Conservation (phyloP, 2,797 vertebrate species). For the Gallinago solitaria region DNA sequence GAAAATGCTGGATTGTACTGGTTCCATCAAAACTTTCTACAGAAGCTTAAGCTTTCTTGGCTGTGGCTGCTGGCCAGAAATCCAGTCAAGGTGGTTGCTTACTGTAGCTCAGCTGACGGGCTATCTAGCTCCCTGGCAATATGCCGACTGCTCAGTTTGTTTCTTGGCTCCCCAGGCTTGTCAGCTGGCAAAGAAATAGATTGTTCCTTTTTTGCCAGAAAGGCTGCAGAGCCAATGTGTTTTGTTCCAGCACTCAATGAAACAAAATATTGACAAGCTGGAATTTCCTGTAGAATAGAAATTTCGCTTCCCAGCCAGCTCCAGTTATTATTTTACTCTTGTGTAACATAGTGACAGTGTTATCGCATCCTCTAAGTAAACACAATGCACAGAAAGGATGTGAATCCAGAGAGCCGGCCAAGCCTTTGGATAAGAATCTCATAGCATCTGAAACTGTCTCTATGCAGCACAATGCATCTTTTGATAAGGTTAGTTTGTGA, state of each 20-base stretch:
- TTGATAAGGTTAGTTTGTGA: not conserved
- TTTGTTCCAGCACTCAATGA: constrained; percentile 23
- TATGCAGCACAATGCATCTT: not conserved
- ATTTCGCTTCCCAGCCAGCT: not conserved
- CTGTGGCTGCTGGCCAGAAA: not conserved
- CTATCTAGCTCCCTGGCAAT: constrained; percentile 4
- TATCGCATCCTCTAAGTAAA: constrained; percentile 22
- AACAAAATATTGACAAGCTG: constrained; percentile 64
- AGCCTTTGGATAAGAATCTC: not conserved
- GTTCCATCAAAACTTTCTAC: constrained; percentile 1
- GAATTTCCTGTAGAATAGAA: constrained; percentile 59
- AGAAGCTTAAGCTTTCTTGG: not conserved
- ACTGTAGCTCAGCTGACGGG: not conserved
- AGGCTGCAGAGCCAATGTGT: not conserved
- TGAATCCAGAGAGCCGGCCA: not conserved
- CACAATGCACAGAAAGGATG: constrained; percentile 34
- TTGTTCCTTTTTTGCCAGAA: constrained; percentile 43
- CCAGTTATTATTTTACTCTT: constrained; percentile 21
- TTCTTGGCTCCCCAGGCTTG: constrained; percentile 35
- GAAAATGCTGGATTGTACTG: not conserved
- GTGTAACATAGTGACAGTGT: not conserved
- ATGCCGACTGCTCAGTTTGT: not conserved
- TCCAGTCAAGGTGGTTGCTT: not conserved
- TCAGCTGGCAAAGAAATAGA: constrained; percentile 37
- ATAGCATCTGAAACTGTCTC: not conserved